Evolutionary conservation across 1,140 invertebrate genomes (phyloP), one percentile per base, ranked within the genome.

Genomic region (Drosophila kepulauana): DNA sequence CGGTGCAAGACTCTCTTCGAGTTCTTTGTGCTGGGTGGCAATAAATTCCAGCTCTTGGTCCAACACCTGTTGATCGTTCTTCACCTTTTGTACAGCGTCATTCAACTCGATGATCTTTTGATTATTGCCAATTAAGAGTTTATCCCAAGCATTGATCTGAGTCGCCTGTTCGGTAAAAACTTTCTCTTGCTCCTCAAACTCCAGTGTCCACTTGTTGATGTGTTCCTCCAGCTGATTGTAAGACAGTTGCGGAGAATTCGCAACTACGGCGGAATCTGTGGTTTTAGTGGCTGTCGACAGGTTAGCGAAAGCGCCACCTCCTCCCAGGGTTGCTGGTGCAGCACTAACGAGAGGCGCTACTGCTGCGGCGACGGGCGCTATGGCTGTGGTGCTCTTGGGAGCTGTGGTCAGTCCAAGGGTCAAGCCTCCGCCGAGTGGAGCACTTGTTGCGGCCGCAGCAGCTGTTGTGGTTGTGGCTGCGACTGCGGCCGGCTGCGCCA

Each of bases 41-140:
- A 99, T 96, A 92, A 99, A 99, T 92, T 99, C 98, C n/a, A 99
- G 92, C 91, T 99, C 98, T 72, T 98, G 96, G 87, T 99, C 98
- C 13, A 99, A 92, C 71, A 97, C 95, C 78, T 97, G 95, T 81
- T 99, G 98, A 84, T 99, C 97, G 25, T 96, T 94, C 93, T 98
- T 98, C 0, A 98, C 96, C 74, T 95, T 94, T 89, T 98, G 96
- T 8, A 99, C 95, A 30, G 97, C 96, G 81, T 96, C 95, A 93
- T 98, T 98, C 1, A 99, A 92, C 67, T 95, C 95, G 3, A 97
- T 94, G 81, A 99, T 98, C 95, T 98, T 98, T 80, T 98, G 97
- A 13, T 97, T 98, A 93, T 99, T 99, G 8, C 95, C 95, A 54
- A 98, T 97, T 1, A 99, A 94, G 3, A 98, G 93, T 81, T 96